A percentile compares a stretch with the other conserved stretches of the same genome.
phyloP scores from a whole-genome alignment of 2,888 invertebrate species.

The Busseola fusca region DNA sequence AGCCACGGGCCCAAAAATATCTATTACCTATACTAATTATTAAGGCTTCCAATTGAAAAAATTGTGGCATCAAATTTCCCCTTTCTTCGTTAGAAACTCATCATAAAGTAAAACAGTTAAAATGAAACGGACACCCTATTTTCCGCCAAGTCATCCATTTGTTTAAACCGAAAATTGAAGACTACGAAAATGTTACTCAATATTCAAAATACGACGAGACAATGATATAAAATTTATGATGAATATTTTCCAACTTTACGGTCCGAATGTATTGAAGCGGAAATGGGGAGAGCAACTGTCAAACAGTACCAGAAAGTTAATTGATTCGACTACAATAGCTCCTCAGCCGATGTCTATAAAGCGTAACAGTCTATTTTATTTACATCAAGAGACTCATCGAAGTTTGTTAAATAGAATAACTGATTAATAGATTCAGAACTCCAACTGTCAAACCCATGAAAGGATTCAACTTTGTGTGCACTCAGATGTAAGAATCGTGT shows the following conservation, averaged over 20 bases:
- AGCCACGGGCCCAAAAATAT: too few relatives aligned
- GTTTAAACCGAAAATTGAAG: slow-evolving; percentile 47
- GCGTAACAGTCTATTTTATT: slow-evolving; percentile 71
- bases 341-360: slow-evolving; percentile 59
- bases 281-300: slow-evolving; percentile 67
- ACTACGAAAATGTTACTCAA: slow-evolving; percentile 46
- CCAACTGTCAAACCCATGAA: slow-evolving; percentile 64
- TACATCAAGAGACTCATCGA: slow-evolving; percentile 68
- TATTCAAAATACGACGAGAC: slow-evolving; percentile 53
- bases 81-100: slow-evolving; percentile 21
- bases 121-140: slow-evolving; percentile 44
- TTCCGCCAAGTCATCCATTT: slow-evolving; percentile 36
- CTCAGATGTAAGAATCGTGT: slow-evolving; percentile 62
- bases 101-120: slow-evolving; percentile 33
- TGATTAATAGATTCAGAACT: slow-evolving; percentile 71
- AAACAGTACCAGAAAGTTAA: slow-evolving; percentile 72
- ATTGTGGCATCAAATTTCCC: slow-evolving; percentile 7
- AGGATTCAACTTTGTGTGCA: slow-evolving; percentile 67
- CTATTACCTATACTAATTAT: not conserved
- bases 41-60: slow-evolving; percentile 15
- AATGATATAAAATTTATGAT: slow-evolving; percentile 63
- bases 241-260: slow-evolving; percentile 65
- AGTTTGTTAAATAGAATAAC: slow-evolving; percentile 72
- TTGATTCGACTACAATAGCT: slow-evolving; percentile 70
- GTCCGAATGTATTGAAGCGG: slow-evolving; percentile 62